phyloP scores from a whole-genome alignment of 2,888 invertebrate species.

The Phorcus lineatus region DNA sequence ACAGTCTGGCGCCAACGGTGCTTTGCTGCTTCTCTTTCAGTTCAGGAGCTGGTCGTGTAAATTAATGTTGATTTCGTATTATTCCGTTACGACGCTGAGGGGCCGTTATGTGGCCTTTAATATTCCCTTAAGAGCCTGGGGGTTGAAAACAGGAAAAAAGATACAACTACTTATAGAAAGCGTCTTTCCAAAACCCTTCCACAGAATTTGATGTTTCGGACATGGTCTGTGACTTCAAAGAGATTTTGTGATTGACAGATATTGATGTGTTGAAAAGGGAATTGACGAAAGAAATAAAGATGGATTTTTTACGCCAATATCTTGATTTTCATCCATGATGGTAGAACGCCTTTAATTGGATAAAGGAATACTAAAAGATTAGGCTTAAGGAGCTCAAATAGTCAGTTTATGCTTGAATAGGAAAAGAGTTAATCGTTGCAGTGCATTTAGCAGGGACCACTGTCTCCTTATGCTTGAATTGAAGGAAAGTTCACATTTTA shows the following conservation, averaged over 20 bases:
- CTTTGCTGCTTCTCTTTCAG: background rate
- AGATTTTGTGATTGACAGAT: background rate
- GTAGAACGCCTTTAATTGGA: too few species aligned
- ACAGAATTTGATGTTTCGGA: background rate
- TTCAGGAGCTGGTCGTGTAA: background rate
- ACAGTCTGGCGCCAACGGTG: background rate
- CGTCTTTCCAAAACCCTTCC: background rate
- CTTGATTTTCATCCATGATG: background rate
- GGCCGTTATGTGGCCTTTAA: background rate
- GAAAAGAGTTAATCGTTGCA: too few species aligned
- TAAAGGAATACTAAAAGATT: too few species aligned
- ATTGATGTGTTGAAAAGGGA: background rate
- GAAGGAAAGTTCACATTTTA: too few species aligned
- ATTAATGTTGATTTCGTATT: conserved; percentile 3
- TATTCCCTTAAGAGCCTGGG: background rate
- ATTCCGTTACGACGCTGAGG: background rate
- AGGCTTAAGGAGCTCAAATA: too few species aligned
- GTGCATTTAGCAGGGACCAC: too few species aligned
- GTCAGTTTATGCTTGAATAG: too few species aligned
- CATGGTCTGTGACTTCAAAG: background rate
- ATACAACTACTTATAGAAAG: background rate
- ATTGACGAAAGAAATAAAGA: background rate
- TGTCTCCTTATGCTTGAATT: too few species aligned
- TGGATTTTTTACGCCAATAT: background rate
- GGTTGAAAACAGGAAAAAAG: conserved; percentile 1